phyloP scores from a whole-genome alignment of 2,888 invertebrate genomes.

The Papilio elwesi region DNA sequence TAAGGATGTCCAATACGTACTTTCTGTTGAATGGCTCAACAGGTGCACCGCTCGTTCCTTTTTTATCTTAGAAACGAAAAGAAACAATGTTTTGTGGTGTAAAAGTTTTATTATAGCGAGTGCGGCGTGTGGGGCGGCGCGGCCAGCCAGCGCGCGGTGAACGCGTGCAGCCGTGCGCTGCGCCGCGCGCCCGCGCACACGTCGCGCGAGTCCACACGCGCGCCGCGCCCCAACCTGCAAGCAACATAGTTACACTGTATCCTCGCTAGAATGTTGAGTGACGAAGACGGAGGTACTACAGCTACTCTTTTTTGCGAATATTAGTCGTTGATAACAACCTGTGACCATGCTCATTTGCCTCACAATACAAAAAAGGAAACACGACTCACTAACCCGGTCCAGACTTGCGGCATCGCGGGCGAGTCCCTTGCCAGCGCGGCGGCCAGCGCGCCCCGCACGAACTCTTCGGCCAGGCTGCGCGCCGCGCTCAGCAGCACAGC shows the following conservation, averaged over 20 bases:
- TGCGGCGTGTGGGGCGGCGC: constrained; percentile 21
- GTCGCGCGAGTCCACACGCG: constrained; percentile 43
- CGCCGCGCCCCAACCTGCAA: constrained; percentile 43
- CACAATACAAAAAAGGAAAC: no score
- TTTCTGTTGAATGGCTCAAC: no score
- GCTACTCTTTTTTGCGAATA: no score
- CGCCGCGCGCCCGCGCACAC: constrained; percentile 44
- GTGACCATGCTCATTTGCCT: no score
- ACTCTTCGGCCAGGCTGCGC: constrained; percentile 78
- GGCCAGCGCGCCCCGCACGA: constrained; percentile 68
- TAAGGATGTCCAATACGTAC: no score
- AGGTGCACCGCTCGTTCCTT: no score
- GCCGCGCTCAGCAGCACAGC: constrained; percentile 79
- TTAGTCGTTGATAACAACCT: no score
- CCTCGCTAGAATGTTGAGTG: no score
- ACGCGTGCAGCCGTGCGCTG: constrained; percentile 37
- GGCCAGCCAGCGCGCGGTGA: constrained; percentile 23
- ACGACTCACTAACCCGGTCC: constrained; percentile 59
- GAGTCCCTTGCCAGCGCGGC: constrained; percentile 39
- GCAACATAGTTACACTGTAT: no score
- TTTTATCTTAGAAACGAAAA: not conserved
- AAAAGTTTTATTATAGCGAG: constrained; percentile 26
- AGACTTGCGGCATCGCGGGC: constrained; percentile 50
- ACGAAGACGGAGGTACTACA: no score
- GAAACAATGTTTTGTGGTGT: constrained; percentile 5